Percentiles rank a stretch among this genome's conserved stretches.
These are phyloP conservation scores for Euglossa dilemma DNA, from an alignment of 1,140 invertebrate species.

Conservation along the genomic window DNA sequence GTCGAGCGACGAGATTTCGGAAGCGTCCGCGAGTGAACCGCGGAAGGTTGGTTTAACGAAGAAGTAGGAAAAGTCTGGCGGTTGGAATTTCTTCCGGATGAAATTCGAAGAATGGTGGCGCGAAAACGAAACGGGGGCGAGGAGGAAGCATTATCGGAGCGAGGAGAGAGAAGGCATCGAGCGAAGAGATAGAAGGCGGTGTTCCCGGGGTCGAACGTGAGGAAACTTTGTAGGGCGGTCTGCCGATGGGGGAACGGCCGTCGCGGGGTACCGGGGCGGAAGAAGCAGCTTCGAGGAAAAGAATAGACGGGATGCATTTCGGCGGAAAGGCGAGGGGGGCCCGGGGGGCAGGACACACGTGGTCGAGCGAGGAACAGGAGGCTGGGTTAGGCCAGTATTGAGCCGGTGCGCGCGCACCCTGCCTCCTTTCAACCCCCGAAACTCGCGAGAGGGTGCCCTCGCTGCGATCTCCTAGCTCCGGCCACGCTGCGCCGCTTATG, in stretches of 20 bases:
- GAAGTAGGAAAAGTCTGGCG: constrained; percentile 17
- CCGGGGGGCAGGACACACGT: constrained; percentile 48
- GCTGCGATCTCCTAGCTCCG: constrained; percentile 1
- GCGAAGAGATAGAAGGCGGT: constrained; percentile 9
- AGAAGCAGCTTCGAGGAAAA: constrained; percentile 35
- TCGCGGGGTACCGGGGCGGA: background rate
- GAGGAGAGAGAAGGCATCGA: constrained; percentile 31
- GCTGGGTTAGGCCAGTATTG: constrained; percentile 72
- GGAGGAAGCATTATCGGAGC: constrained; percentile 15
- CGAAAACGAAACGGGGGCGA: background rate
- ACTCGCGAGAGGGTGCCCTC: constrained; percentile 62
- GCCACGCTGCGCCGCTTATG: background rate
- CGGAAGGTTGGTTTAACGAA: background rate
- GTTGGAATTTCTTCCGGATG: constrained; percentile 32
- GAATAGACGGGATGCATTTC: constrained; percentile 64
- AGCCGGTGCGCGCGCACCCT: constrained; percentile 80
- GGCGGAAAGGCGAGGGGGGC: constrained; percentile 31
- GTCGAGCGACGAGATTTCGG: background rate
- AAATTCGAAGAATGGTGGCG: background rate
- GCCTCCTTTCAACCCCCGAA: constrained; percentile 58
- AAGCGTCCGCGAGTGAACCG: background rate
- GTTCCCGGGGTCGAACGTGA: constrained; percentile 51
- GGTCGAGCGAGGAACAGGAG: constrained; percentile 40
- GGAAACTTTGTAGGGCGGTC: constrained; percentile 57
- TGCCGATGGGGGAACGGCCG: background rate